These are phyloP conservation scores for Staurois parvus DNA, from an alignment of 2,797 vertebrate species.

Conservation along the genomic window DNA sequence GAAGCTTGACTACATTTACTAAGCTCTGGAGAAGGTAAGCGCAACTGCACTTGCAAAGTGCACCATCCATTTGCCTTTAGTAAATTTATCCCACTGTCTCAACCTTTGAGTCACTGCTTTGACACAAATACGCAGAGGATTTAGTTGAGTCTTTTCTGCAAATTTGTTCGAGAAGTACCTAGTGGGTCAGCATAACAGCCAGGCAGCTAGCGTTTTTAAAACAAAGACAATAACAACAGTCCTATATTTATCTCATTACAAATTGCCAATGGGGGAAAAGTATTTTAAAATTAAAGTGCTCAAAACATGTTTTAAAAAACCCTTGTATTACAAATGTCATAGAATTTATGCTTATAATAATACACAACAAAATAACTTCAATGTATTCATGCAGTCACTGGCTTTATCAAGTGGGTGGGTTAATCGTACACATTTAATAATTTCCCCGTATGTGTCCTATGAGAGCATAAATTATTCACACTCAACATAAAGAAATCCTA, in stretches of 20 bases:
- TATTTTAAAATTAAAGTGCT: background rate
- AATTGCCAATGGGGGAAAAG: too few species aligned
- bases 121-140: too few species aligned
- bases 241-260: too few species aligned
- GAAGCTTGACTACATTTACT: too few species aligned
- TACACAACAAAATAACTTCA: background rate
- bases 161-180: background rate
- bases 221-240: too few species aligned
- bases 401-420: constrained; percentile 16
- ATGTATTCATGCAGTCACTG: constrained; percentile 7
- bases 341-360: background rate
- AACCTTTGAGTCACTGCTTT: too few species aligned
- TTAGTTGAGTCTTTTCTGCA: background rate
- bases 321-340: background rate
- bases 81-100: too few species aligned
- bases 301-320: background rate
- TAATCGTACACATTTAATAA: constrained; percentile 72
- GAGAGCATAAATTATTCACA: constrained; percentile 76
- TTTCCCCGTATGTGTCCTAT: constrained; percentile 72
- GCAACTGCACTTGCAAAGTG: too few species aligned
- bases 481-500: constrained; percentile 72
- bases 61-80: too few species aligned
- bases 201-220: too few species aligned
- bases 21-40: too few species aligned
- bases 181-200: background rate